Evolutionary conservation across 1,140 invertebrate species (phyloP), one percentile per base, ranked within the genome.

Genomic region (Lasioglossum albipes): DNA sequence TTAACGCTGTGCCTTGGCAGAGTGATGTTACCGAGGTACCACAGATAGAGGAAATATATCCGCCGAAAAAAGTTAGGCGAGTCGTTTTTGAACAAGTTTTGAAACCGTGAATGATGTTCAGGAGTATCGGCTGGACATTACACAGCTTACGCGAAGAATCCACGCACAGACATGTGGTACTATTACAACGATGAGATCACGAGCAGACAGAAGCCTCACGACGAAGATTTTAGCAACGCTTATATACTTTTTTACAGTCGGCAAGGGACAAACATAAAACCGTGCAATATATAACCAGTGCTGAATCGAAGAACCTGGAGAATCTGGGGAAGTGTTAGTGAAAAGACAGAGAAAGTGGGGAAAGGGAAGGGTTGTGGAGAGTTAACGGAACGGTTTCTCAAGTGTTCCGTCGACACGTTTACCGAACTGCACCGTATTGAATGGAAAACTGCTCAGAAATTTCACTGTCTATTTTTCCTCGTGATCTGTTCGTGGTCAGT

Each of bases 191-290:
- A 96, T 87, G 95, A 95, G 31, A 90, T 90, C 10, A 95, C 95
- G 9, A 94, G 93, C 41, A 93, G 93, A 72, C 94, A 95, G 85
- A 93, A 91, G 57, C 96, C 96, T 0, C 93, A 94, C 61, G 94
- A 96, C 20, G 94, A 95, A 72, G 96, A 96, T 75, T 96, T 94
- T 88, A 94, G 94, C 82, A 95, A 95, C 85, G 95, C 95, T 7
- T 96, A 96, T 83, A 95, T 96, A 75, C 92, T 96, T 57, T 96
- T 96, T 90, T 96, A 96, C 88, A 94, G 95, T 88, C 94, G 94
- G 89, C 94, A 94, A 93, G 95, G 94, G 94, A 91, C 86, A 64
- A 93, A 89, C 69, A 73, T 92, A 65, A 93, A 93, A 85, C 90
- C 91, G 83, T 93, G 91, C 89, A 93, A 93, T 88, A 92, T 92